Evolutionary conservation across 2,113 vertebrate genomes (phyloP).

Genomic region (Hymenochirus boettgeri): DNA sequence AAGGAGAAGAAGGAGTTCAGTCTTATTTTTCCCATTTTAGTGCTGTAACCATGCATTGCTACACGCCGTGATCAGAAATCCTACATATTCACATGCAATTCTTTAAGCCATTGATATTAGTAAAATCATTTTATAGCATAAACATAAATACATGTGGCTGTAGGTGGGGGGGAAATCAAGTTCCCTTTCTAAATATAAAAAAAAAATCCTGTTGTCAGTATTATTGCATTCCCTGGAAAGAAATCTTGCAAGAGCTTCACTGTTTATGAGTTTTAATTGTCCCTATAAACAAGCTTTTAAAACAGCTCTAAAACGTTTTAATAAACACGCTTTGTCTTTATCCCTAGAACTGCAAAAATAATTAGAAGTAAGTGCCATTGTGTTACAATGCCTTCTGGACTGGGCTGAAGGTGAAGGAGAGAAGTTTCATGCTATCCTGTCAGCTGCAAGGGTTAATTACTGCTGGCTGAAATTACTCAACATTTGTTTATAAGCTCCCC

Average conservation of each 20-base stretch:
- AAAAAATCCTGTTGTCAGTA: conserved; percentile 50
- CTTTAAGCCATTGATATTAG: neutral
- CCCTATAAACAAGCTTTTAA: conserved; percentile 74
- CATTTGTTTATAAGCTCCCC: conserved; percentile 99
- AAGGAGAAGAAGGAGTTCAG: too few species aligned
- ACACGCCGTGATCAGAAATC: too few species aligned
- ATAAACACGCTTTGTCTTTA: conserved; percentile 87
- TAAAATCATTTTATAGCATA: neutral
- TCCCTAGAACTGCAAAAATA: conserved; percentile 88
- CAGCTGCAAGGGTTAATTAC: conserved; percentile 99
- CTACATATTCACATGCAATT: neutral
- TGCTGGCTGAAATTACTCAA: conserved; percentile 99
- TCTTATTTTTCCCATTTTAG: too few species aligned
- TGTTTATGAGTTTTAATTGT: conserved; percentile 78
- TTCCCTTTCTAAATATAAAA: conserved; percentile 52
- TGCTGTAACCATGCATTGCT: too few species aligned
- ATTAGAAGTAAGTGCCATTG: conserved; percentile 77
- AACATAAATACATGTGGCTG: neutral
- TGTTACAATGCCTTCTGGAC: conserved; percentile 90
- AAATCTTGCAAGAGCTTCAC: conserved; percentile 71
- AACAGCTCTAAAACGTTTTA: conserved; percentile 75
- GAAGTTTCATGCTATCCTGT: conserved; percentile 97
- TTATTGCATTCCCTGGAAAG: conserved; percentile 54
- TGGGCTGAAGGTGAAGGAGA: conserved; percentile 98
- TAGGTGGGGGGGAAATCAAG: too few species aligned